phyloP scores from a whole-genome alignment of 2,888 invertebrate genomes.

The Hyposoter didymator region DNA sequence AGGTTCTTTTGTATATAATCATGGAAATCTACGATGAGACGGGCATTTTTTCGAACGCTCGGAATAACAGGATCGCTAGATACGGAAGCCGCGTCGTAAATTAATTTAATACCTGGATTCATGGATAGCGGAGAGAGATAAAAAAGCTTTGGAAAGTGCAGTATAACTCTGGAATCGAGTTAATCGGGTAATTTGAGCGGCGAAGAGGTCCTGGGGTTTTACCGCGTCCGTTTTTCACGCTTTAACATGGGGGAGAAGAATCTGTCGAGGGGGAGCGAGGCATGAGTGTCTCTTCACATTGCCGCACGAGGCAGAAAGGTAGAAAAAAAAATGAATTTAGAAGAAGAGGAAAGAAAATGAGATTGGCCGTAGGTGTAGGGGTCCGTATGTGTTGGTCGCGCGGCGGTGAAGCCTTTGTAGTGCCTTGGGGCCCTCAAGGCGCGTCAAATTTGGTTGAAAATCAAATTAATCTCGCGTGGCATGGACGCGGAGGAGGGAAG shows the following conservation, averaged over 20 bases:
- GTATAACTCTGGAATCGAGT: constrained; percentile 9
- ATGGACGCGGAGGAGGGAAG: constrained; percentile 67
- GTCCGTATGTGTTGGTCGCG: constrained; percentile 32
- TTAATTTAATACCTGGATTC: not conserved
- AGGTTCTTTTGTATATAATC: not conserved
- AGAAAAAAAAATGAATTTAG: constrained; percentile 11
- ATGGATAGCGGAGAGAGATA: not conserved
- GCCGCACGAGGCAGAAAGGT: constrained; percentile 36
- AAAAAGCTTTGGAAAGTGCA: not conserved
- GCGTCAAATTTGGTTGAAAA: constrained; percentile 82
- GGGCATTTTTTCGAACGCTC: not conserved
- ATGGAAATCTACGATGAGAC: not conserved
- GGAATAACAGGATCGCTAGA: not conserved
- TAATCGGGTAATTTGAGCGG: constrained; percentile 9
- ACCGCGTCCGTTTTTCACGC: constrained; percentile 16
- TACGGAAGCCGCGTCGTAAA: not conserved
- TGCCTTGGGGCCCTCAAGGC: constrained; percentile 75
- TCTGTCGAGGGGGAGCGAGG: constrained; percentile 5
- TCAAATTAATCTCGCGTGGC: constrained; percentile 81
- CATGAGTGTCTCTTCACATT: constrained; percentile 35
- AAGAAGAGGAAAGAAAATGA: constrained; percentile 52
- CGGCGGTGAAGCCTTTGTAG: constrained; percentile 75
- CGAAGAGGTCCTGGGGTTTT: not conserved
- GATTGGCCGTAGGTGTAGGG: constrained; percentile 52
- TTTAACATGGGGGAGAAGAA: constrained; percentile 4